phyloP scores from a whole-genome alignment of 2,797 vertebrate genomes.

The Intellagama lesueurii region DNA sequence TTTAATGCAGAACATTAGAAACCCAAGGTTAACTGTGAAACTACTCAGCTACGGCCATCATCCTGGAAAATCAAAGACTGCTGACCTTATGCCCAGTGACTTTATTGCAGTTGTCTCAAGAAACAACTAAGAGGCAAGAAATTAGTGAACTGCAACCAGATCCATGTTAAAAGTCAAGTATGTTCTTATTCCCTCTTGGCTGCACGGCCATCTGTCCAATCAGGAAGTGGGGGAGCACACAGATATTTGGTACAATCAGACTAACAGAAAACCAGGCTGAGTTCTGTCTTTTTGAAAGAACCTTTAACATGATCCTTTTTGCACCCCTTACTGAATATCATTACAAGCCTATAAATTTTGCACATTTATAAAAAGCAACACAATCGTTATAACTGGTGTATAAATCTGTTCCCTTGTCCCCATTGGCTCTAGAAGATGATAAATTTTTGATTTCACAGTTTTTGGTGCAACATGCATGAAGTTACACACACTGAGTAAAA shows the following conservation, averaged over 20 bases:
- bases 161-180: constrained; percentile 26
- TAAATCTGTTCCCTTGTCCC: not conserved
- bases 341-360: not conserved
- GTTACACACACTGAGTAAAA: not conserved
- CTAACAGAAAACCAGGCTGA: not conserved
- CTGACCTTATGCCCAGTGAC: constrained; percentile 3
- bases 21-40: not conserved
- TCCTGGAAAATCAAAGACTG: not conserved
- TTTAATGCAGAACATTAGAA: constrained; percentile 5
- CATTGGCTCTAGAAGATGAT: not conserved
- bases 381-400: not conserved
- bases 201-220: constrained; percentile 15
- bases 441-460: not conserved
- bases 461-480: not conserved
- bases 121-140: not conserved
- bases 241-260: constrained; percentile 9
- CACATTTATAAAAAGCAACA: not conserved
- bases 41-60: not conserved
- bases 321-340: not conserved
- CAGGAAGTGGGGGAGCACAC: not conserved
- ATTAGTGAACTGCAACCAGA: not conserved
- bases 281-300: constrained; percentile 29
- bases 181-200: not conserved
- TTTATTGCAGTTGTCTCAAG: not conserved
- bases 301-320: constrained; percentile 9